These are phyloP conservation scores for Lepidostoma basale DNA, from an alignment of 1,140 invertebrate genomes.

Conservation along the genomic window DNA sequence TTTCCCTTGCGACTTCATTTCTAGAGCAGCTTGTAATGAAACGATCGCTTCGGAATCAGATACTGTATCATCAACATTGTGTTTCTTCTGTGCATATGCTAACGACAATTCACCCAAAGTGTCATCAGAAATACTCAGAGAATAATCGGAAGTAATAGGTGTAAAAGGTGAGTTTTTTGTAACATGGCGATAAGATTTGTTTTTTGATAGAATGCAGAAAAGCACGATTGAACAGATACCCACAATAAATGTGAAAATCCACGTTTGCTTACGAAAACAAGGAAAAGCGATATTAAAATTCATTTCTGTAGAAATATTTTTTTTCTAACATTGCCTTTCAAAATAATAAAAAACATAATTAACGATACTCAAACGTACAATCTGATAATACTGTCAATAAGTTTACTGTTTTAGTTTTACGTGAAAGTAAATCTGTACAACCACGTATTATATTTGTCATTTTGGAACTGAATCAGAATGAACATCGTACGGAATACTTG, in stretches of 20 bases:
- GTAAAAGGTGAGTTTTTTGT: constrained; percentile 26
- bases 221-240: not conserved
- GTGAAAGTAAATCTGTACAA: no score
- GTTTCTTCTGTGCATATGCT: constrained; percentile 20
- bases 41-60: constrained; percentile 74
- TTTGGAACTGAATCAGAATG: no score
- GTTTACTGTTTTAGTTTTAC: no score
- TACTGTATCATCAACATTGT: constrained; percentile 7
- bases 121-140: constrained; percentile 16
- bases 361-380: no score
- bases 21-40: constrained; percentile 81
- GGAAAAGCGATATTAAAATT: no score
- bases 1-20: constrained; percentile 83
- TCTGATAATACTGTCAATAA: no score
- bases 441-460: no score
- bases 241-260: constrained; percentile 5
- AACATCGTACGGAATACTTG: no score
- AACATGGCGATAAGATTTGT: not conserved
- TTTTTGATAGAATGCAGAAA: not conserved
- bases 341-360: no score
- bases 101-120: constrained; percentile 17
- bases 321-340: no score
- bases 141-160: constrained; percentile 30
- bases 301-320: no score
- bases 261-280: not conserved